Percentiles rank a stretch among this genome's conserved stretches.
Conservation (phyloP, 2,888 invertebrate species). For the Eustalomyia histrio region DNA sequence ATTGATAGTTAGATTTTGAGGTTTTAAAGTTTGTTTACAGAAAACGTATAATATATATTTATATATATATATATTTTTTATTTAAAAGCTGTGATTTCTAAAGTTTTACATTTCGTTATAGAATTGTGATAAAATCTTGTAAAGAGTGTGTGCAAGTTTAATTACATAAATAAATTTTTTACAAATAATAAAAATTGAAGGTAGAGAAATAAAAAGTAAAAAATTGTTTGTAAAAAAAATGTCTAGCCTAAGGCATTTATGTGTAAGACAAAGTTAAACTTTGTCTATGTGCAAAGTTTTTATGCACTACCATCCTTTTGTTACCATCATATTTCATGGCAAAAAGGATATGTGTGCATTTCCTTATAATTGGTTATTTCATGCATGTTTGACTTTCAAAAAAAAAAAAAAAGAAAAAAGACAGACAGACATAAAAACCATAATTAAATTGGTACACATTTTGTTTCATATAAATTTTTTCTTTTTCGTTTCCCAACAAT, state of each 20-base stretch:
- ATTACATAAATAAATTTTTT: too few species aligned
- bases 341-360: constrained; percentile 25
- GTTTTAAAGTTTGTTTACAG: too few species aligned
- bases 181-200: too few species aligned
- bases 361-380: constrained; percentile 58
- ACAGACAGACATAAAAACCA: constrained; percentile 19
- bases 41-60: too few species aligned
- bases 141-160: too few species aligned
- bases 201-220: background rate
- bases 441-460: constrained; percentile 57
- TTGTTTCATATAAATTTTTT: constrained; percentile 1
- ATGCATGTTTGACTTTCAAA: constrained; percentile 55
- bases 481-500: constrained; percentile 32
- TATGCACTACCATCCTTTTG: background rate
- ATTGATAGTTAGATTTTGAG: too few species aligned
- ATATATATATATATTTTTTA: too few species aligned
- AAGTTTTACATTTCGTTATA: too few species aligned
- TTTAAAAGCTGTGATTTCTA: too few species aligned
- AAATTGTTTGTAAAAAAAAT: background rate
- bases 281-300: constrained; percentile 29
- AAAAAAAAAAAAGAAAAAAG: constrained; percentile 20
- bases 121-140: too few species aligned
- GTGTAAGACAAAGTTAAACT: constrained; percentile 15
- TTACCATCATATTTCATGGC: background rate
- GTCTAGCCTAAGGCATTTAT: constrained; percentile 9